Evolutionary conservation across 2,888 invertebrate genomes (phyloP).

Genomic region (Parnassius smintheus): DNA sequence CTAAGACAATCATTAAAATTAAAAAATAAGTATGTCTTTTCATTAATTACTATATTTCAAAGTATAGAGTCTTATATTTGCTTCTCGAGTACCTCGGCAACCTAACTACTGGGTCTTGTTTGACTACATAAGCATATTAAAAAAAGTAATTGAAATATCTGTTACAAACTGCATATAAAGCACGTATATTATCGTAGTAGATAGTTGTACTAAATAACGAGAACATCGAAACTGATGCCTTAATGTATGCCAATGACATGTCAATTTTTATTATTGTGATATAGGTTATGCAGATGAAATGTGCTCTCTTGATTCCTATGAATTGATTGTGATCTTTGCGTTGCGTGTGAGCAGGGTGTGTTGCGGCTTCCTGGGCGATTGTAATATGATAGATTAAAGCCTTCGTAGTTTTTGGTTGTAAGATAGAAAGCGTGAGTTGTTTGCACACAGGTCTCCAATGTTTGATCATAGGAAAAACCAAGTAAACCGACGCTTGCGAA

Average conservation of each 20-base stretch:
- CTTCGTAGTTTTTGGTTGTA: slow-evolving; percentile 7
- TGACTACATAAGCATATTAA: too few species aligned
- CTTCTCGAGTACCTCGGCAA: too few species aligned
- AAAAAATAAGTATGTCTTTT: too few species aligned
- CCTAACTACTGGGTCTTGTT: too few species aligned
- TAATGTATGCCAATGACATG: slow-evolving; percentile 23
- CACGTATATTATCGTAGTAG: too few species aligned
- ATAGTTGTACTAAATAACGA: background rate
- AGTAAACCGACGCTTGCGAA: background rate
- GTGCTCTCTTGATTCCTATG: slow-evolving; percentile 29
- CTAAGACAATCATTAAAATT: too few species aligned
- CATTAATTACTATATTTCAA: too few species aligned
- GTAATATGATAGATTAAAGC: background rate
- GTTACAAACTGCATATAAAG: too few species aligned
- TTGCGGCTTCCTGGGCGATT: background rate
- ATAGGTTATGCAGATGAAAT: slow-evolving; percentile 18
- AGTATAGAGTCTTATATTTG: too few species aligned
- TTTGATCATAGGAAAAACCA: slow-evolving; percentile 23
- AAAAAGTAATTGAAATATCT: too few species aligned
- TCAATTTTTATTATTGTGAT: slow-evolving; percentile 27
- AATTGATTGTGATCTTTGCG: slow-evolving; percentile 12
- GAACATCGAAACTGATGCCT: slow-evolving; percentile 25
- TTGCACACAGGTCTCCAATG: background rate
- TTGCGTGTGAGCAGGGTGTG: background rate
- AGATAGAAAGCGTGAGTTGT: slow-evolving; percentile 11